These are phyloP conservation scores for Apamea anceps DNA, from an alignment of 2,888 invertebrate species.

Conservation along the genomic window DNA sequence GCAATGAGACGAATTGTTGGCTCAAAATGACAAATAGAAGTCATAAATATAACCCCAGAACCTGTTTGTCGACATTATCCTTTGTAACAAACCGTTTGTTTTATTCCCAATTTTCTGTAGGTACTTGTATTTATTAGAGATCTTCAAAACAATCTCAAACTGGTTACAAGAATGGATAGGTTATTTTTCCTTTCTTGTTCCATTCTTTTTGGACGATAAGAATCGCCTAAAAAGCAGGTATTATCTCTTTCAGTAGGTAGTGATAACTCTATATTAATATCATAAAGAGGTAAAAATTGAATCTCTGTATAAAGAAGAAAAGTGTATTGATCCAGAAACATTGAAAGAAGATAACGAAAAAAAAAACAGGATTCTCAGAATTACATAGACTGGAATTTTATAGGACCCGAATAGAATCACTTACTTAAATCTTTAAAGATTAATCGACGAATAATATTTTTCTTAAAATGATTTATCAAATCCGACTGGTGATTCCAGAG, in stretches of 20 bases:
- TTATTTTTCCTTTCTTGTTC: neutral
- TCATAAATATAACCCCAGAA: constrained; percentile 62
- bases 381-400: too few relatives aligned
- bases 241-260: too few relatives aligned
- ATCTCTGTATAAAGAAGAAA: too few relatives aligned
- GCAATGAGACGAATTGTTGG: constrained; percentile 63
- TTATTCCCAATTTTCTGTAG: constrained; percentile 5
- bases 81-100: constrained; percentile 36
- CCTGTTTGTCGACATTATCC: constrained; percentile 57
- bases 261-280: neutral
- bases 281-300: too few relatives aligned
- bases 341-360: too few relatives aligned
- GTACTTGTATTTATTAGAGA: constrained; percentile 8
- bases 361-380: too few relatives aligned
- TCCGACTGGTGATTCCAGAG: too few relatives aligned
- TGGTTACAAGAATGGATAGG: neutral
- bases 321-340: too few relatives aligned
- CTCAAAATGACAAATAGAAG: constrained; percentile 68
- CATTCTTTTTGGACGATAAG: neutral
- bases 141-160: neutral
- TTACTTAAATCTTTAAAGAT: too few relatives aligned
- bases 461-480: too few relatives aligned
- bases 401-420: too few relatives aligned
- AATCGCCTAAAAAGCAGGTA: neutral
- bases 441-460: too few relatives aligned